Conservation (phyloP, 1,140 invertebrate genomes). For the Stegodyphus mimosarum region DNA sequence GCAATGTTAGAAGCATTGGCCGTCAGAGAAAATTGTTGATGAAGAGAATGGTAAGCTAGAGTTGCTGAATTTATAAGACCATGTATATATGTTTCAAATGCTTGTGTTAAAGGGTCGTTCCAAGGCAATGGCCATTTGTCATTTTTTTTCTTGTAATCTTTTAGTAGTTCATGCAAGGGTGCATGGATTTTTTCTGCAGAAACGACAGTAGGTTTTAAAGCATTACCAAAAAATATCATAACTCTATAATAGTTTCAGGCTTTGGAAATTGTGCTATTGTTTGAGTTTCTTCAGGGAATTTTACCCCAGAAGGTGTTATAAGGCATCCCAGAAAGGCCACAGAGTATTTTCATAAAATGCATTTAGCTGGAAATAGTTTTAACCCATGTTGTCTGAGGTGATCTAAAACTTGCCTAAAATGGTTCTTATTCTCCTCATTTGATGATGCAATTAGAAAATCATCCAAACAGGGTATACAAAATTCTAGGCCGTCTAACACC, state of each 20-base stretch:
- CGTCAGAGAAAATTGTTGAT: conserved; percentile 14
- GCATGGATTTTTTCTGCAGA: conserved; percentile 62
- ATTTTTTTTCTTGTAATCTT: conserved; percentile 10
- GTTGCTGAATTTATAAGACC: conserved; percentile 58
- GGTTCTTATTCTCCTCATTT: no score
- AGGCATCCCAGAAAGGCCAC: no score
- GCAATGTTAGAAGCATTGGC: no score
- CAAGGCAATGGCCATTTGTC: conserved; percentile 30
- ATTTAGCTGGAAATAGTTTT: no score
- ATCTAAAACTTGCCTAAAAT: no score
- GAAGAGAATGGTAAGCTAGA: not conserved
- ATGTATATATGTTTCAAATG: conserved; percentile 67
- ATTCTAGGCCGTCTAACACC: no score
- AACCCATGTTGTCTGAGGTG: no score
- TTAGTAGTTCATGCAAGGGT: conserved; percentile 33
- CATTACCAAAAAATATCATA: conserved; percentile 66
- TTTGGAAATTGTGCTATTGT: conserved; percentile 66
- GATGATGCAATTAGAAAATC: no score
- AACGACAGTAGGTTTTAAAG: conserved; percentile 68
- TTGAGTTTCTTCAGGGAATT: conserved; percentile 65
- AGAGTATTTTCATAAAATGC: no score
- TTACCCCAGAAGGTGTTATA: no score
- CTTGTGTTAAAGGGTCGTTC: conserved; percentile 49
- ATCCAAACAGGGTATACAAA: no score
- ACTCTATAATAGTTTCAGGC: conserved; percentile 65